These are phyloP conservation scores for Alouatta palliata DNA, from an alignment of 2,113 vertebrate species.

Conservation along the genomic window DNA sequence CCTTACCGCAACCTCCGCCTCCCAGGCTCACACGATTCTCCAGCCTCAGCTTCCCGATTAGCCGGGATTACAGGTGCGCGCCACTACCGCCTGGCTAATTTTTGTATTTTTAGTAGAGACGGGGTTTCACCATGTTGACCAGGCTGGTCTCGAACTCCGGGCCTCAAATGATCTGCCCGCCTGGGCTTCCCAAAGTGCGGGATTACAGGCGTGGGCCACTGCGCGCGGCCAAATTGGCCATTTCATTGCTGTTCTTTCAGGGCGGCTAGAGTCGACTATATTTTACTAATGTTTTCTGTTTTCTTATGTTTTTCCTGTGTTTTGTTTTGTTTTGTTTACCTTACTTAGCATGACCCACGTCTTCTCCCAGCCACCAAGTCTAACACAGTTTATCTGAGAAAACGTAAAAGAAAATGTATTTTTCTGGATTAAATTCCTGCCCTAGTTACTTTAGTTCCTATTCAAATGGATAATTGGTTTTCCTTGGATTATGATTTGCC, in stretches of 20 bases:
- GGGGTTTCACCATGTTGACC: too few relatives aligned
- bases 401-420: neutral
- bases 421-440: slow-evolving; percentile 1
- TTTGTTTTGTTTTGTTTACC: neutral
- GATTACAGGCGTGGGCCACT: too few relatives aligned
- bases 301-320: neutral
- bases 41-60: too few relatives aligned
- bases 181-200: too few relatives aligned
- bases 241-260: neutral
- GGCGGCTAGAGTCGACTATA: neutral
- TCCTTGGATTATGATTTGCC: neutral
- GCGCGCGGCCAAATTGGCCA: neutral
- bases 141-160: too few relatives aligned
- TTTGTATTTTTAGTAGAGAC: too few relatives aligned
- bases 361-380: neutral
- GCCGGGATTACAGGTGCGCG: too few relatives aligned
- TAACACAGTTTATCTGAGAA: neutral
- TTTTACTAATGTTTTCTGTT: neutral
- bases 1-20: too few relatives aligned
- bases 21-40: too few relatives aligned
- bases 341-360: neutral
- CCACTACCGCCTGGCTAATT: too few relatives aligned
- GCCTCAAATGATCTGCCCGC: too few relatives aligned
- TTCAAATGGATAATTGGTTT: slow-evolving; percentile 13
- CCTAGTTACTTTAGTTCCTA: neutral